Base-by-base conservation (phyloP, 2,113 vertebrate genomes). In the Brachypodius melanocephalos region DNA sequence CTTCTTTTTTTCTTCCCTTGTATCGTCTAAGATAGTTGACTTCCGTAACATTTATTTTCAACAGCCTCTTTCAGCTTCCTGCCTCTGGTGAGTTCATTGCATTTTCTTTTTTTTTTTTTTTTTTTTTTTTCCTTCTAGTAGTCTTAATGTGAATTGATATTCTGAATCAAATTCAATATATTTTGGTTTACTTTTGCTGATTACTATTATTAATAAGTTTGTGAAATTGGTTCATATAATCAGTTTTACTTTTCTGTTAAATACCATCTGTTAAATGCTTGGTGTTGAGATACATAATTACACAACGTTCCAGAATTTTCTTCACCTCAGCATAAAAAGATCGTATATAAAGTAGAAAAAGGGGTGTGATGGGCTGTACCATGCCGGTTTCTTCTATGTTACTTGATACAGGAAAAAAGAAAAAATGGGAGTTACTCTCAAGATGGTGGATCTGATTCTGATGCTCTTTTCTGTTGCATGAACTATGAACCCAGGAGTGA, bases 1-100 rank as follows among this genome's bases (percentile, higher is more conserved):
- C 34, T 69, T 78, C 62, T 66, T 86, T 46, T 67, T 63, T 88
- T 58, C 61, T 58, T 83, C 58, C 42, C 21, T 61, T 40, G 17
- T 80, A 77, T 96, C 3, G 0, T 52, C 21, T 38, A 91, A 65
- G 82, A 58, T 46, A 86, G 54, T 38, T 80, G 87, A 95, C 85
- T 97, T 97, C 89, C 43, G 73, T 94, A 86, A 76, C 29, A 0
- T 92, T 88, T 72, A 49, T 85, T 95, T 93, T 93, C 86, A 83
- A 68, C 65, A 90, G 77, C 40, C 10, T 3, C 36, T 93, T 85
- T 96, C 73, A 85, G 78, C 88, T 96, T 96, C 93, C 96, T 96
- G 73, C 16, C 2, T 89, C 63, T 90, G 97, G 96, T 97, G 72
- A 97, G 96, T 96, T 90, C 32, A 32, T 62, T 66, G 13, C 3